phyloP scores from a whole-genome alignment of 2,888 invertebrate genomes.

The Ectobius pallidus region DNA sequence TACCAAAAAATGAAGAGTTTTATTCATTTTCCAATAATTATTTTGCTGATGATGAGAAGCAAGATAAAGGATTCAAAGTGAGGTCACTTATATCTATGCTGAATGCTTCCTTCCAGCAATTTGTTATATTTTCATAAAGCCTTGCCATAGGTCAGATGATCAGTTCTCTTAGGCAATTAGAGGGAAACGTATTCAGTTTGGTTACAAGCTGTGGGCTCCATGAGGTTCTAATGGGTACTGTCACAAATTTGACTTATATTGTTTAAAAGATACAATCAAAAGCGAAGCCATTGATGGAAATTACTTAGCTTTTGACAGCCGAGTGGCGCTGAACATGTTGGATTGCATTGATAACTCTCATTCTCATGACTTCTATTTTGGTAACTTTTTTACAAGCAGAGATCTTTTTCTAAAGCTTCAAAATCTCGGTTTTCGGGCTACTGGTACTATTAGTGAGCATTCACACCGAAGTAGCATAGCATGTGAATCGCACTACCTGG shows the following conservation, averaged over 20 bases:
- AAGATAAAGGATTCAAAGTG: slow-evolving; percentile 5
- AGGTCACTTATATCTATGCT: neutral
- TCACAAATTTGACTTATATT: neutral
- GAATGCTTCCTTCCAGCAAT: neutral
- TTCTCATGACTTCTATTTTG: neutral
- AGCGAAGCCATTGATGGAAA: neutral
- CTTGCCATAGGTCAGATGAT: neutral
- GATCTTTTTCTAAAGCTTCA: neutral
- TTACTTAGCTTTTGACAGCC: neutral
- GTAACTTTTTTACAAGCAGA: neutral
- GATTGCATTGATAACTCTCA: neutral
- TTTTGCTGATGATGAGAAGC: neutral
- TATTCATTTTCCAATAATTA: too few species aligned
- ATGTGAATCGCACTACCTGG: too few species aligned
- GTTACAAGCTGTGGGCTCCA: slow-evolving; percentile 11
- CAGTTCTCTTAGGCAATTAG: neutral
- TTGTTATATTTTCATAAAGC: neutral
- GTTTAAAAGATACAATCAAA: neutral
- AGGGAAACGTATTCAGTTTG: neutral
- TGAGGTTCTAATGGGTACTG: slow-evolving; percentile 4
- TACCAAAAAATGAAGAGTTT: too few species aligned
- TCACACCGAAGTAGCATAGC: too few species aligned
- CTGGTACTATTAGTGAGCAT: neutral
- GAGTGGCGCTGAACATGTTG: neutral
- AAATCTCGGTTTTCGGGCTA: neutral